Base-by-base conservation (phyloP, 2,113 vertebrate genomes). In the Irena cyanogastra region DNA sequence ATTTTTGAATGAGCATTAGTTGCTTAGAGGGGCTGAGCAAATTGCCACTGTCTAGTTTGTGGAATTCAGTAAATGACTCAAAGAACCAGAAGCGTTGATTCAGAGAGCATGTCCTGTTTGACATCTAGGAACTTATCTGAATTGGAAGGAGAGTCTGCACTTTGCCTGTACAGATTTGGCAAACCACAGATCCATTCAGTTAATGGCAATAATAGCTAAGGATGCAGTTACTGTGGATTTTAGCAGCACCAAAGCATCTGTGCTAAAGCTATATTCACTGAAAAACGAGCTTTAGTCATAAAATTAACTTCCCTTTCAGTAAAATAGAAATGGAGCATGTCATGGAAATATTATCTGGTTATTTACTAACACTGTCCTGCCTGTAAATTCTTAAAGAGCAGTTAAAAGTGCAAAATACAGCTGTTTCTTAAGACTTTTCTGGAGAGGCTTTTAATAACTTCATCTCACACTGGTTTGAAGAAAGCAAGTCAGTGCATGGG, bases 61-160 rank as follows among this genome's bases (percentile, higher is more conserved):
- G 84, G 52, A 89, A 84, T 68, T 75, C 27, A 60, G 39, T 65
- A 79, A 71, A 52, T 78, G 39, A 45, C 28, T 75, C 0, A 0
- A 78, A 76, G 37, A 54, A 54, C 11, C 45, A 76, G 45, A 56
- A 39, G 31, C 28, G 30, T 57, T 82, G 49, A 65, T 85, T 80
- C 13, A 49, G 31, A 79, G 52, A 37, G 13, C 31, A 17, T 27
- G 31, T 63, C 41, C 37, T 72, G 7, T 82, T 64, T 79, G 78
- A 65, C 24, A 44, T 69, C 41, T 37, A 70, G 49, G 56, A 83
- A 39, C 27, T 89, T 52, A 30, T 5, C 63, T 4, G n/a, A n/a
- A n/a, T n/a, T n/a, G 37, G 49, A 85, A 60, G 53, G 13, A 72
- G n/a, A n/a, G 37, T 13, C 20, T 83, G 7, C 0, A 0, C 82